Base-by-base conservation (phyloP, 2,888 invertebrate genomes). In the Danaus chrysippus region DNA sequence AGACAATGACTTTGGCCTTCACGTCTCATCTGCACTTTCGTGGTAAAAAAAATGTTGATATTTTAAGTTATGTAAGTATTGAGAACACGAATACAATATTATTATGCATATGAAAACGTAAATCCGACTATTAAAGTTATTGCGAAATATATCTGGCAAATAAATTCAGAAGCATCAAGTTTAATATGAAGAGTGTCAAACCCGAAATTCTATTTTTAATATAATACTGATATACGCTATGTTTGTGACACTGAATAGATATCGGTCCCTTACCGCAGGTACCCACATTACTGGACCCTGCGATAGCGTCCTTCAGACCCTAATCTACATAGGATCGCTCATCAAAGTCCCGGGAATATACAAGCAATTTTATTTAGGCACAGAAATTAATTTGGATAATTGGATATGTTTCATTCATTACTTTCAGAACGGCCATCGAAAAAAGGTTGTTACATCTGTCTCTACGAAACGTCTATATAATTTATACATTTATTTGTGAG, bases 191-290 rank as follows among this genome's bases (percentile, higher is more conserved):
- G n/a, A 49, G 49, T 49, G 49, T 49, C 49, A 17, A 49, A 49
- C 49, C 49, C 49, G 49, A 49, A 49, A 49, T 49, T 49, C 17
- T 49, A 49, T 56, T 42, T 42, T 42, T 42, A 19, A 42, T 49
- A 60, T 42, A 56, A 56, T 61, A 42, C 49, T 42, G 58, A 61
- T 56, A 61, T 55, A 41, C 10, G 61, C 55, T 52, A 63, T 65
- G 63, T 61, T 60, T 63, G 65, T 59, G 65, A 65, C 65, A 60
- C 55, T 58, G 60, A 65, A 46, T 57, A 62, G 60, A 59, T 60
- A 65, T 65, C 65, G 10, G 61, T 54, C 63, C 65, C 61, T 62
- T 55, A 46, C 63, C 66, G 59, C 63, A 66, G 66, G 66, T 66
- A 63, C 46, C 63, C 56, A 59, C 61, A 63, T 63, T 63, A 66